A percentile compares a stretch with the other conserved stretches of the same genome.
Conservation (phyloP, 2,888 invertebrate species). For the Lycophotia porphyrea region DNA sequence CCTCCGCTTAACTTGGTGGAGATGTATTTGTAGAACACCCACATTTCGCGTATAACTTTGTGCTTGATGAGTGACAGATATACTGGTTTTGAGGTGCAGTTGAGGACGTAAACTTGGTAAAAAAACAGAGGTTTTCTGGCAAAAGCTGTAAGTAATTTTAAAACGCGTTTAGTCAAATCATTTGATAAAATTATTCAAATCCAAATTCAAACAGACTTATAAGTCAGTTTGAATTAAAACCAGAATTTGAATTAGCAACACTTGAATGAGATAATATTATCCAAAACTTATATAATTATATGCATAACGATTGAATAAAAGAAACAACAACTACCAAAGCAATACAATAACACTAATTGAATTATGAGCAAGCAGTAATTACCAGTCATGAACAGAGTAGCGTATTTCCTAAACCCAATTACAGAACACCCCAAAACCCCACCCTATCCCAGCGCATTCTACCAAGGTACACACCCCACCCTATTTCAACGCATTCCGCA, state of each 20-base stretch:
- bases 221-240: not conserved
- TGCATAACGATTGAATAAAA: not conserved
- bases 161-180: not conserved
- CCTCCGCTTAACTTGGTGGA: not conserved
- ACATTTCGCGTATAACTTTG: not conserved
- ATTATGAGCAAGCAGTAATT: slow-evolving; percentile 33
- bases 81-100: not conserved
- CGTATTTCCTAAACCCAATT: slow-evolving; percentile 39
- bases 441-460: slow-evolving; percentile 6
- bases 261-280: too few species aligned
- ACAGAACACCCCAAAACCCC: not conserved
- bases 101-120: not conserved
- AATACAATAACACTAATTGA: slow-evolving; percentile 11
- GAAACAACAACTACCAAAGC: not conserved
- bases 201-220: too few species aligned
- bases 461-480: not conserved
- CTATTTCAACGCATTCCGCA: slow-evolving; percentile 3
- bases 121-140: not conserved
- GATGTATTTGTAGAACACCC: not conserved
- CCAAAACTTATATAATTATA: too few species aligned
- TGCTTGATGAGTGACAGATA: not conserved
- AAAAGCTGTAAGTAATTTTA: not conserved
- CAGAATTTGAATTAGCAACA: too few species aligned
- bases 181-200: not conserved
- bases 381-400: slow-evolving; percentile 31